Evolutionary conservation across 2,888 invertebrate genomes (phyloP).

Genomic region (Chrysina gloriosa): DNA sequence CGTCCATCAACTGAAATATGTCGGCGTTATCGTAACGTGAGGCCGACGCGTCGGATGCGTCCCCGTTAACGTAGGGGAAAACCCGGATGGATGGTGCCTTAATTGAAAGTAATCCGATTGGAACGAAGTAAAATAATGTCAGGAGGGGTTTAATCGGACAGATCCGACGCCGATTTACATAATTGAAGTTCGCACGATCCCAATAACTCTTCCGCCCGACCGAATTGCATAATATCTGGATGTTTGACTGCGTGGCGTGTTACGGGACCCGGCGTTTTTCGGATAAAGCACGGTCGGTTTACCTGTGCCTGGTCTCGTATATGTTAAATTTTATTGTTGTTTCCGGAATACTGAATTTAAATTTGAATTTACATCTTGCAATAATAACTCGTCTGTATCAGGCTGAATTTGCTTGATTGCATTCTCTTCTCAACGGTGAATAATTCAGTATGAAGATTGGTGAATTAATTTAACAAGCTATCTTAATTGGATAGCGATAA

Average conservation of each 20-base stretch:
- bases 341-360: too few relatives aligned
- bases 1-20: neutral
- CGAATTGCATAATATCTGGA: constrained; percentile 18
- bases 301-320: neutral
- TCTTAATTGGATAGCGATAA: too few relatives aligned
- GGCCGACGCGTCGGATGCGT: neutral
- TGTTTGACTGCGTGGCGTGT: neutral
- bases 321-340: too few relatives aligned
- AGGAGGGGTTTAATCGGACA: constrained; percentile 12
- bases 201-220: constrained; percentile 21
- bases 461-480: too few relatives aligned
- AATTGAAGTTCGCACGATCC: constrained; percentile 24
- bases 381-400: too few relatives aligned
- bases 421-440: too few relatives aligned
- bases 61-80: neutral
- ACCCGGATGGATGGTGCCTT: constrained; percentile 3
- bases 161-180: constrained; percentile 30
- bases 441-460: too few relatives aligned
- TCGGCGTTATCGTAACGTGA: neutral
- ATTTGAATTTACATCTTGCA: too few relatives aligned
- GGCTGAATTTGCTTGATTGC: too few relatives aligned
- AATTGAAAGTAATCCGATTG: constrained; percentile 31
- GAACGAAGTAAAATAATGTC: constrained; percentile 27
- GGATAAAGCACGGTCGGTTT: neutral
- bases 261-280: constrained; percentile 9